Evolutionary conservation across 1,140 invertebrate genomes (phyloP).

Genomic region (Drosophila carrolli): DNA sequence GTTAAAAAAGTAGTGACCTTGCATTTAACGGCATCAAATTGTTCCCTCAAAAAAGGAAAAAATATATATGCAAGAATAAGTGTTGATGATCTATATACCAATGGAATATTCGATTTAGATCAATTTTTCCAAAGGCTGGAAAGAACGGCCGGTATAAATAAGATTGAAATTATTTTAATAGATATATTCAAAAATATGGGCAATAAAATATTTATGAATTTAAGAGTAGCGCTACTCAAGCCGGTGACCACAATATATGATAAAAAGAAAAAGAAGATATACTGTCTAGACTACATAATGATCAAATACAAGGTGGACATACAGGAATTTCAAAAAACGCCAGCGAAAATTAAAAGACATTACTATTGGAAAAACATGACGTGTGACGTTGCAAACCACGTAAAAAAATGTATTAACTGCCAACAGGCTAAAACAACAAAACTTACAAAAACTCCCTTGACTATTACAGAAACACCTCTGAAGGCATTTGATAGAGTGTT

Average conservation of each 20-base stretch:
- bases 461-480: background rate
- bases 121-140: slow-evolving; percentile 13
- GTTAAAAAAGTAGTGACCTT: too few relatives aligned
- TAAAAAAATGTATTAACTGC: too few relatives aligned
- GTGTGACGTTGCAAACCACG: too few relatives aligned
- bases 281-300: background rate
- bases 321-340: too few relatives aligned
- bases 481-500: slow-evolving; percentile 1
- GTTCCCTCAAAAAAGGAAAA: background rate
- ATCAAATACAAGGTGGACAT: too few relatives aligned
- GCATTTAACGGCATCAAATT: background rate
- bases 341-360: too few relatives aligned
- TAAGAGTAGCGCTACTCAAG: slow-evolving; percentile 1
- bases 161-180: slow-evolving; percentile 2
- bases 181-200: slow-evolving; percentile 3
- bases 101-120: background rate
- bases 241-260: slow-evolving; percentile 3
- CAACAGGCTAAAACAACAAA: background rate
- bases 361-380: too few relatives aligned
- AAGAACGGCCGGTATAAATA: background rate
- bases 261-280: background rate
- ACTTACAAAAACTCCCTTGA: background rate
- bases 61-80: too few relatives aligned
- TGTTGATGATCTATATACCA: too few relatives aligned
- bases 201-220: slow-evolving; percentile 3